Evolutionary conservation across 2,113 vertebrate genomes (phyloP).

Genomic region (Falcunculus frontatus): DNA sequence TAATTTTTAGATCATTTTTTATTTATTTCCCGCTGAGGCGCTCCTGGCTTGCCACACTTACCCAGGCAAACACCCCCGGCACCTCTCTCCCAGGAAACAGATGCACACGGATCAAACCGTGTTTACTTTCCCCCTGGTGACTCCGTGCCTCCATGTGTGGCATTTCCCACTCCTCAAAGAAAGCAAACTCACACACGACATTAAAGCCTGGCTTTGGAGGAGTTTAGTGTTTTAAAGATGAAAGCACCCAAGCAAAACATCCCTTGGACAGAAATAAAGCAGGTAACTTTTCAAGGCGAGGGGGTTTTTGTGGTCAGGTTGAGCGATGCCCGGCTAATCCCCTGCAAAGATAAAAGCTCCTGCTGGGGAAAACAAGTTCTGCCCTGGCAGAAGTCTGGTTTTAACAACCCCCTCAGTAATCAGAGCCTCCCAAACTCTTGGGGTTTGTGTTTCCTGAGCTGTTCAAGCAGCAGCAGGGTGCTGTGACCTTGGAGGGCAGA

Average conservation of each 20-base stretch:
- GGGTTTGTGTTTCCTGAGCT: no score
- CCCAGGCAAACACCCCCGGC: not conserved
- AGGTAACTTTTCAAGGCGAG: not conserved
- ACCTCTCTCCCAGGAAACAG: conserved; percentile 14
- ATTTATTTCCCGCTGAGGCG: conserved; percentile 12
- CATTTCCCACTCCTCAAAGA: conserved; percentile 34
- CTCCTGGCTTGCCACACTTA: not conserved
- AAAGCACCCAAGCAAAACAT: conserved; percentile 3
- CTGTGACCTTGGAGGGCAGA: no score
- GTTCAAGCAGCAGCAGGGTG: no score
- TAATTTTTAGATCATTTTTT: conserved; percentile 8
- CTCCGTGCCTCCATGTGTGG: not conserved
- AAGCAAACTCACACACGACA: not conserved
- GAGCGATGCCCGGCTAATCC: not conserved
- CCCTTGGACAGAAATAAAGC: not conserved
- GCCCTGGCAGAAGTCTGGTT: no score
- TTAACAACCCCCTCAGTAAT: no score
- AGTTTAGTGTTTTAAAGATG: not conserved
- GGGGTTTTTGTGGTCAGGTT: not conserved
- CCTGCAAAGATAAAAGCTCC: no score
- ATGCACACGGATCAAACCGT: not conserved
- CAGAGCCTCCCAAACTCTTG: no score
- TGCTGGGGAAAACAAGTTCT: no score
- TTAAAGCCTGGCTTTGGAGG: conserved; percentile 12
- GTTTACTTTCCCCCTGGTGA: not conserved